Evolutionary conservation across 2,113 vertebrate species (phyloP), one percentile per base, ranked within the genome.

Genomic region (Accipiter cooperii): DNA sequence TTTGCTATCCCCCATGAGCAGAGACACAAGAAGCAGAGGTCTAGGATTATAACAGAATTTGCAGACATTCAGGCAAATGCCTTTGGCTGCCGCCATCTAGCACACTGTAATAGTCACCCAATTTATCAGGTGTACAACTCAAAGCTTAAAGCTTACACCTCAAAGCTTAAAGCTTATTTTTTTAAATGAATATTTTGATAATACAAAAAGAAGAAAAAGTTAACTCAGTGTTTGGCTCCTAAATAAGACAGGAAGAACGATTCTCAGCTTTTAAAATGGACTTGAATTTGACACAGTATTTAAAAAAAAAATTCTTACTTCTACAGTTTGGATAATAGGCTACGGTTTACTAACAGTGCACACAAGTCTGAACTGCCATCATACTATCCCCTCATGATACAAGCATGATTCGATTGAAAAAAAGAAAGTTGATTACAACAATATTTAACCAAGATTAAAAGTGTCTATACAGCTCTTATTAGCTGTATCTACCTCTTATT

Each of bases 121-220:
- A 77, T 40, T 84, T 51, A 58, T 60, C 47, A 77, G 31, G 10
- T 2, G 0, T 24, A 58, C 10, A 89, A 40, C 34, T 49, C 46
- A 75, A 71, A 55, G 25, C 10, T 34, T 85, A 44, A 55, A 70
- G 4, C 12, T 47, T 47, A 47, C 19, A 71, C 29, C 6, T 54
- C 46, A 75, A 75, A 54, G 25, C 10, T 34, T 85, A 44, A 55
- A 75, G 4, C 24, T 9, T 33, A 10, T 38, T 81, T 80, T 60
- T 77, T 47, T 1, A 5, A 66, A 88, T 57, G 1, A 34, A 0
- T n/a, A 74, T 70, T 82, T 65, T 85, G 31, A 26, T 9, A 55
- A 51, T 9, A 70, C 8, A 49, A 17, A 91, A 94, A 94, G 68
- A 98, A 70, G 95, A 95, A 19, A 33, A 66, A 70, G 31, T 85